A percentile compares a stretch with the other conserved stretches of the same genome.
Conservation (phyloP, 1,140 invertebrate genomes). For the Trissolcus basalis region DNA sequence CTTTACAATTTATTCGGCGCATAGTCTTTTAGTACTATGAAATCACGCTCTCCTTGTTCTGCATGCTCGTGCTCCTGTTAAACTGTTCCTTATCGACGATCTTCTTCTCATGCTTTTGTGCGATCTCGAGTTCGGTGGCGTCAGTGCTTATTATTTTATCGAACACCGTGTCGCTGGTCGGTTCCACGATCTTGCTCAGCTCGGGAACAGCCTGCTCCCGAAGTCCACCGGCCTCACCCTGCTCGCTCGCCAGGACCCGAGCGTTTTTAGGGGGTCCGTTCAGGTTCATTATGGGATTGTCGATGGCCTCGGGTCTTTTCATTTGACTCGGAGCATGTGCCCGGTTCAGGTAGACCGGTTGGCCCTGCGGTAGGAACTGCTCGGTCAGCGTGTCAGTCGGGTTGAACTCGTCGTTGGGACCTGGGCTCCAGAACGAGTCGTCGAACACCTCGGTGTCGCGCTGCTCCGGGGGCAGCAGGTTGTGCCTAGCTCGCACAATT, state of each 20-base stretch:
- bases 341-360: slow-evolving; percentile 66
- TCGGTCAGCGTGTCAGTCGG: slow-evolving; percentile 45
- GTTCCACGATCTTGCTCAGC: slow-evolving; percentile 55
- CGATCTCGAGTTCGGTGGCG: slow-evolving; percentile 65
- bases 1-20: slow-evolving; percentile 69
- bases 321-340: slow-evolving; percentile 61
- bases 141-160: slow-evolving; percentile 65
- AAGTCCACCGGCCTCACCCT: slow-evolving; percentile 24
- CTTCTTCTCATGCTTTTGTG: slow-evolving; percentile 63
- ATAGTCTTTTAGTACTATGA: slow-evolving; percentile 67
- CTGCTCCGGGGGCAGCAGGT: slow-evolving; percentile 67
- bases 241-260: slow-evolving; percentile 35
- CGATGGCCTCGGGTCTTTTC: slow-evolving; percentile 56
- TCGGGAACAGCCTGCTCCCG: slow-evolving; percentile 40
- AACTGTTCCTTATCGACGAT: slow-evolving; percentile 62
- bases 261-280: slow-evolving; percentile 62
- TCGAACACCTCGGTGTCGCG: slow-evolving; percentile 69
- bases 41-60: slow-evolving; percentile 63
- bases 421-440: slow-evolving; percentile 64
- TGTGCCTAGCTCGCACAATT: slow-evolving; percentile 86
- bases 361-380: slow-evolving; percentile 62
- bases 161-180: slow-evolving; percentile 60
- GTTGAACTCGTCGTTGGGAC: slow-evolving; percentile 30
- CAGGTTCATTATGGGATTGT: slow-evolving; percentile 66
- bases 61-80: slow-evolving; percentile 58